These are phyloP conservation scores for Laothoe populi DNA, from an alignment of 2,888 invertebrate species.

Conservation along the genomic window DNA sequence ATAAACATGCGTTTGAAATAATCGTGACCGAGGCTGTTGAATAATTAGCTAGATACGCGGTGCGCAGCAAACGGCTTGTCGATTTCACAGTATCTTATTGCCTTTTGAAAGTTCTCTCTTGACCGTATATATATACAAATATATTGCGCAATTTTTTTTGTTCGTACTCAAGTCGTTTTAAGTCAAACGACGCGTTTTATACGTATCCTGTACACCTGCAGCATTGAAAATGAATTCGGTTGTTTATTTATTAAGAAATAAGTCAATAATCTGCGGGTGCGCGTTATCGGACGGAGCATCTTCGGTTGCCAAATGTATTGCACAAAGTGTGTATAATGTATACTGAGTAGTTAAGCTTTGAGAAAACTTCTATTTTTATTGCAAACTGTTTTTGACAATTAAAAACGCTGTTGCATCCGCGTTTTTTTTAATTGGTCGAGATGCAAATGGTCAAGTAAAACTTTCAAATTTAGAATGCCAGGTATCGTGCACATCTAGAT, in stretches of 20 bases:
- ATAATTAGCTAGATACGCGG: constrained; percentile 73
- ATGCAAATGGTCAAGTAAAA: constrained; percentile 10
- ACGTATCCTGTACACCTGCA: constrained; percentile 55
- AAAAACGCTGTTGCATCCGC: background rate
- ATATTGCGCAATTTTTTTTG: constrained; percentile 60
- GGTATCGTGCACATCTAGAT: constrained; percentile 41
- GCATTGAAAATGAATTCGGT: constrained; percentile 47
- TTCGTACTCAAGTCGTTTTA: constrained; percentile 47
- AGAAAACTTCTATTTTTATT: constrained; percentile 11
- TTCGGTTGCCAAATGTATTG: constrained; percentile 45
- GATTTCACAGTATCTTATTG: constrained; percentile 77
- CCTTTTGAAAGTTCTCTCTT: constrained; percentile 76
- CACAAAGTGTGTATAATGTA: constrained; percentile 39
- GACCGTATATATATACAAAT: constrained; percentile 21
- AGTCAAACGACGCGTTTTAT: constrained; percentile 55
- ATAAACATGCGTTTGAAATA: constrained; percentile 52
- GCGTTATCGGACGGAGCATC: constrained; percentile 42
- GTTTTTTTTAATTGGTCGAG: constrained; percentile 24
- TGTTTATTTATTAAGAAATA: constrained; percentile 58
- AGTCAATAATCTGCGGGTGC: constrained; percentile 51
- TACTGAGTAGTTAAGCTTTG: constrained; percentile 11
- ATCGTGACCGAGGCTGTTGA: constrained; percentile 71
- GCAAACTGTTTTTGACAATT: constrained; percentile 14
- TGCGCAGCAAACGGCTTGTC: constrained; percentile 54
- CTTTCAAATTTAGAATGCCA: constrained; percentile 40